Evolutionary conservation across 2,797 vertebrate genomes (phyloP), one percentile per base, ranked within the genome.

Genomic region (Lycodopsis pacificus): DNA sequence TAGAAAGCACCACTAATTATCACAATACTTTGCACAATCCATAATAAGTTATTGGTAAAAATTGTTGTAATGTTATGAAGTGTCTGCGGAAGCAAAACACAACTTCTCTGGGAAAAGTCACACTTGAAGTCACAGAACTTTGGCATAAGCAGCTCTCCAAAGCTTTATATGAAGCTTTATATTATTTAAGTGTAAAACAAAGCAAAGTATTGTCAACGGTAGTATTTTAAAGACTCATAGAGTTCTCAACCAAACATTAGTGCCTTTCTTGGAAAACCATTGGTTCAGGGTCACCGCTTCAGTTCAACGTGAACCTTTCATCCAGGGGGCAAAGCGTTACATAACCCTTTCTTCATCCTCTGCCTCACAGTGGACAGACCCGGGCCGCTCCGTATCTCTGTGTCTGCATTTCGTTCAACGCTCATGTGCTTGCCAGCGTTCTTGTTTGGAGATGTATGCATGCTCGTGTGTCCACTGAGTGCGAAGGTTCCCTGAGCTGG

Each of bases 401-500:
- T 71, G 57, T 81, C 64, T 73, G 79, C 67, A 53, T 42, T 75
- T 82, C 58, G 57, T 76, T 71, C 58, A 74, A 40, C 27, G 22
- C 40, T 56, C 54, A 30, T 80, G 70, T 73, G 73, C 48, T 36
- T 65, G 72, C 42, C 74, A 14, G 67, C 38, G 14, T 46, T 56
- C 51, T 76, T 84, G 58, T 80, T 64, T 82, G 72, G 27, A 63
- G 74, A 22, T 57, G 64, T 42, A 73, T 71, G 65, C 54, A 7
- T 58, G 42, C 49, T n/a, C 58, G 63, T 69, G 58, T 73, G 59
- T 83, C 70, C 27, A 27, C 61, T 0, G 34, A 80, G 76, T 27
- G 85, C 81, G 71, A 74, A 86, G 85, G 79, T 70, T 87, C 51
- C 70, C 65, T 84, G 81, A 87, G 65, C 86, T 72, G 71, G 51